Percentiles rank a stretch among this genome's conserved stretches.
Evolutionary conservation across 2,113 vertebrate genomes (phyloP).

Genomic region (Rhinogobius similis): DNA sequence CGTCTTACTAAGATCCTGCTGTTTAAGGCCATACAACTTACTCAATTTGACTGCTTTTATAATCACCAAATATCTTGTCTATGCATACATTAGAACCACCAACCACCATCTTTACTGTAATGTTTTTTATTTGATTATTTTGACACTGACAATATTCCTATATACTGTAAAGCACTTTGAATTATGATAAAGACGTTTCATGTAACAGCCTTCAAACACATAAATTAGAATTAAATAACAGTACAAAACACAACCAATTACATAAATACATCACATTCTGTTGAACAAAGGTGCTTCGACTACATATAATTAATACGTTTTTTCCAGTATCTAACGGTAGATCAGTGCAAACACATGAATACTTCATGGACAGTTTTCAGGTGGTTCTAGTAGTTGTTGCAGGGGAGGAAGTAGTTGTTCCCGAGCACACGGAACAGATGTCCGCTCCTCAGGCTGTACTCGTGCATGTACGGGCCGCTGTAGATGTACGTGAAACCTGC

Average conservation of each 20-base stretch:
- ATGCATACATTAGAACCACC: too few species aligned
- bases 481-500: conserved; percentile 84
- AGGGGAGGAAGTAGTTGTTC: conserved; percentile 81
- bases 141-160: neutral
- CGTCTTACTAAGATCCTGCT: too few species aligned
- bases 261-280: neutral
- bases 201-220: neutral
- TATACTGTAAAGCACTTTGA: neutral
- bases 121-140: neutral
- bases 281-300: neutral
- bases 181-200: neutral
- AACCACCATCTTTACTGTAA: too few species aligned
- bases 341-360: neutral
- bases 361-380: neutral
- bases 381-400: conserved; percentile 35
- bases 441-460: conserved; percentile 64
- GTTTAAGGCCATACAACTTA: too few species aligned
- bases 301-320: neutral
- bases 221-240: neutral
- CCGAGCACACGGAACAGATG: conserved; percentile 52
- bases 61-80: too few species aligned
- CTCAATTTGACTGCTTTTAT: too few species aligned
- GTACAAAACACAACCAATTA: neutral
- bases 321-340: neutral
- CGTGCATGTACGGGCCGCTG: conserved; percentile 66